Percentiles rank a stretch among this genome's conserved stretches.
Conservation (phyloP, 2,113 vertebrate species). For the Columba janthina region DNA sequence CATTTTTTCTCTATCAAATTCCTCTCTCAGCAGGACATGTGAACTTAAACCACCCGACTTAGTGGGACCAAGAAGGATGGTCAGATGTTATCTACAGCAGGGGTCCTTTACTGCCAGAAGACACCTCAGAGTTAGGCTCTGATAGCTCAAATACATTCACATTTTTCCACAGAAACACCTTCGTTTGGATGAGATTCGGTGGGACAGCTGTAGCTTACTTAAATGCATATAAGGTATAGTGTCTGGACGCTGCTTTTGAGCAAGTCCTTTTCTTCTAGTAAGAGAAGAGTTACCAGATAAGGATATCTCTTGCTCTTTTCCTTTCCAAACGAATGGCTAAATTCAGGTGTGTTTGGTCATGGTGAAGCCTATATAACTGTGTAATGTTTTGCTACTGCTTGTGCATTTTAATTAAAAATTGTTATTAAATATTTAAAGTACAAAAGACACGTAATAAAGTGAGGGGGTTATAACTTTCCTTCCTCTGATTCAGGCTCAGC, state of each 20-base stretch:
- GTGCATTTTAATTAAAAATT: not conserved
- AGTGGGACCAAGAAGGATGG: not conserved
- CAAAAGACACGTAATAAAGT: not conserved
- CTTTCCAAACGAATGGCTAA: not conserved
- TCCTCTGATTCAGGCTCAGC: not conserved
- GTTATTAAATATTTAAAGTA: not conserved
- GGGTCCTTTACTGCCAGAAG: not conserved
- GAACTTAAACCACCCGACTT: not conserved
- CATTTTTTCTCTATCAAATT: not conserved
- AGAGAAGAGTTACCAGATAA: not conserved
- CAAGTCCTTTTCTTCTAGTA: not conserved
- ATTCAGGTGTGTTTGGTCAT: not conserved
- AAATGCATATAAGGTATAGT: not conserved
- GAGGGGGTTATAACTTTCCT: not conserved
- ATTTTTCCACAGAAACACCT: not conserved
- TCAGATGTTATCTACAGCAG: not conserved
- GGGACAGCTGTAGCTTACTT: not conserved
- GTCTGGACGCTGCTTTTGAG: not conserved
- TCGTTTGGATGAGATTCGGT: not conserved
- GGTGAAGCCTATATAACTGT: not conserved
- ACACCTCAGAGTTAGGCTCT: not conserved
- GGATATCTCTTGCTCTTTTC: not conserved
- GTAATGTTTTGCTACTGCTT: not conserved
- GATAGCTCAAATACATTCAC: not conserved
- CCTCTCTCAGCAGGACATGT: not conserved